Base-by-base conservation (phyloP, 2,888 invertebrate genomes). In the Alloplasta piceator region DNA sequence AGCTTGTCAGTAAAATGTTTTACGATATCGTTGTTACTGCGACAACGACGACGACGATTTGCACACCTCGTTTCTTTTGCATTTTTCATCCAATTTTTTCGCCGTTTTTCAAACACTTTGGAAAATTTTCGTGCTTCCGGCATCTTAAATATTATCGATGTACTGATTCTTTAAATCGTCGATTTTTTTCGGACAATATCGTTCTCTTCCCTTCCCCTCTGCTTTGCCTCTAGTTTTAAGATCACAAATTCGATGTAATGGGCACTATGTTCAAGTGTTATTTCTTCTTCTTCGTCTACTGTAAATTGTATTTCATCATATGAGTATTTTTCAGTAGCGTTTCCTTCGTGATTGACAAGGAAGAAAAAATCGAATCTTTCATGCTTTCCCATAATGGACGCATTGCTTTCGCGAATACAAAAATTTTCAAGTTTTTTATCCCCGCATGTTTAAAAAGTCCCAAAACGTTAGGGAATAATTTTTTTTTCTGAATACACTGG, bases 91-190 rank as follows among this genome's bases (percentile, higher is more conserved):
- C 55, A 43, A 68, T 6, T 14, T 9, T 10, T 43, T 56, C 5
- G 7, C 14, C 43, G 10, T 36, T 61, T 61, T 5, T 52, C 71
- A 61, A 41, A 10, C 14, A 41, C 10, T 26, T 64, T 39, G 48
- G 12, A 7, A 6, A 43, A 38, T 36, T 52, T 39, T 3, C 73
- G 81, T 78, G 70, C 43, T 78, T 66, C 78, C 78, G 70, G 70
- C 81, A 81, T 81, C 60, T 70, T 81, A 74, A 10, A 2, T 55
- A 46, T 64, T 61, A 14, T 46, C 16, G 9, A 10, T 9, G 26
- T 48, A 6, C 7, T 5, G 52, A 55, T 12, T 6, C 12, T 73
- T 56, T 52, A 10, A 12, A 6, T 10, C 58, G 43, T 46, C 12
- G 12, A 12, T 56, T 36, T 12, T 56, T 10, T 48, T 60, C 56